Conservation (phyloP, 2,888 invertebrate genomes). For the Agrochola macilenta region DNA sequence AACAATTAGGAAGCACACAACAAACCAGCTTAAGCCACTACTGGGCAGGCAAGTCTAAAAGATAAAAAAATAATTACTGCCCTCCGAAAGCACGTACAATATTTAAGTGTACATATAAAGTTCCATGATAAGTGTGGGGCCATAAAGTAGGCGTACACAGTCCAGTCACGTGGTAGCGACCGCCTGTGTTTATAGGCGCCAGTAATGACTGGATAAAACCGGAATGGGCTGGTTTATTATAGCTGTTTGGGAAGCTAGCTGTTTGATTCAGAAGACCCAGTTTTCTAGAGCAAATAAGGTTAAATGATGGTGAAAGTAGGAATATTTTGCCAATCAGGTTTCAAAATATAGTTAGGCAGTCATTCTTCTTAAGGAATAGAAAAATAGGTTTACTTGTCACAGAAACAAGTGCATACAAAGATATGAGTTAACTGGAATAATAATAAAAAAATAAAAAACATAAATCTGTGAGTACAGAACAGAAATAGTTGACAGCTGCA, state of each 20-base stretch:
- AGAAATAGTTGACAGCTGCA: too few relatives aligned
- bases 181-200: slow-evolving; percentile 66
- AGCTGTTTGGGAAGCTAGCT: slow-evolving; percentile 44
- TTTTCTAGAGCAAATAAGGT: slow-evolving; percentile 3
- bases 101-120: slow-evolving; percentile 69
- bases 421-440: too few relatives aligned
- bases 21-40: not conserved
- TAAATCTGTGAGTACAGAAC: too few relatives aligned
- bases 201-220: slow-evolving; percentile 70
- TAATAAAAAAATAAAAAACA: too few relatives aligned
- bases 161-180: slow-evolving; percentile 68
- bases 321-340: not conserved
- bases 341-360: too few relatives aligned
- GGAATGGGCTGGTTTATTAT: slow-evolving; percentile 67
- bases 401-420: too few relatives aligned
- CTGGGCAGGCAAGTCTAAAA: slow-evolving; percentile 8
- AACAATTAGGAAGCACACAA: not conserved
- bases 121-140: slow-evolving; percentile 70
- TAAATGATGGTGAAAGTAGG: not conserved
- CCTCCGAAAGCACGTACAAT: slow-evolving; percentile 63
- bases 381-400: too few relatives aligned
- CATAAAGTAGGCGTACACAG: slow-evolving; percentile 64
- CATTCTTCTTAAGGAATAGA: not conserved
- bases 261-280: slow-evolving; percentile 45
- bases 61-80: slow-evolving; percentile 64